These are phyloP conservation scores for Tetragonula clypearis DNA, from an alignment of 1,140 invertebrate species.

Conservation along the genomic window DNA sequence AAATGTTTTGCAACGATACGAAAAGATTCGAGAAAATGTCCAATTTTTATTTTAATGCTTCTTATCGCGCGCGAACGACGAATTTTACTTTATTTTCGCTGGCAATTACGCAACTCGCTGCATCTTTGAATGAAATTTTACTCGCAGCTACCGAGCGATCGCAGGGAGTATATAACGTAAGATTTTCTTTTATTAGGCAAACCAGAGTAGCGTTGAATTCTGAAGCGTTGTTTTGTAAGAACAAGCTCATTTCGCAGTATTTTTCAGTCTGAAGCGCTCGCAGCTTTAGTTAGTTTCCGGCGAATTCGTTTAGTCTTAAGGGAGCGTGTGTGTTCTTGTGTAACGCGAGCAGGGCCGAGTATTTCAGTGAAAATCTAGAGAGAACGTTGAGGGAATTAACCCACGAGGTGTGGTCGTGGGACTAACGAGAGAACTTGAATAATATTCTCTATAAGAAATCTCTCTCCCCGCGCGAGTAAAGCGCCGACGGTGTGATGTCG, in stretches of 20 bases:
- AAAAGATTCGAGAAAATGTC: too few species aligned
- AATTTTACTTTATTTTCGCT: not conserved
- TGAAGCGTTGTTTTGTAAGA: not conserved
- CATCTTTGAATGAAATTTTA: not conserved
- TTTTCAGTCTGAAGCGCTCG: not conserved
- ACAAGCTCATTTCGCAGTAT: constrained; percentile 24
- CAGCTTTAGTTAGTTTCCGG: constrained; percentile 14
- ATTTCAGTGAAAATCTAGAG: constrained; percentile 23
- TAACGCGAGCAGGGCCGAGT: not conserved
- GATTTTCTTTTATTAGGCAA: not conserved
- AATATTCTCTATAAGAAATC: constrained; percentile 1
- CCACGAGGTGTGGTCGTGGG: not conserved
- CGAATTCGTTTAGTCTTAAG: constrained; percentile 22
- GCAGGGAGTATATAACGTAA: not conserved
- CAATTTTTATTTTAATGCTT: not conserved
- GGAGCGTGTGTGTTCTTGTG: not conserved
- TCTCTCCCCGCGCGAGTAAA: not conserved
- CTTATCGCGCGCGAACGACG: not conserved
- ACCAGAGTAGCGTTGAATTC: not conserved
- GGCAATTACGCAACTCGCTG: not conserved
- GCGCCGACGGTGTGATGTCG: not conserved
- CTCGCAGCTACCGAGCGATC: not conserved
- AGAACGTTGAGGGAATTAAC: constrained; percentile 2
- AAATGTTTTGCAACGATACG: too few species aligned
- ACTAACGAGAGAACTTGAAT: not conserved